A percentile compares a stretch with the other conserved stretches of the same genome.
These are phyloP conservation scores for Anarrhichthys ocellatus DNA, from an alignment of 2,113 vertebrate species.

Conservation along the genomic window DNA sequence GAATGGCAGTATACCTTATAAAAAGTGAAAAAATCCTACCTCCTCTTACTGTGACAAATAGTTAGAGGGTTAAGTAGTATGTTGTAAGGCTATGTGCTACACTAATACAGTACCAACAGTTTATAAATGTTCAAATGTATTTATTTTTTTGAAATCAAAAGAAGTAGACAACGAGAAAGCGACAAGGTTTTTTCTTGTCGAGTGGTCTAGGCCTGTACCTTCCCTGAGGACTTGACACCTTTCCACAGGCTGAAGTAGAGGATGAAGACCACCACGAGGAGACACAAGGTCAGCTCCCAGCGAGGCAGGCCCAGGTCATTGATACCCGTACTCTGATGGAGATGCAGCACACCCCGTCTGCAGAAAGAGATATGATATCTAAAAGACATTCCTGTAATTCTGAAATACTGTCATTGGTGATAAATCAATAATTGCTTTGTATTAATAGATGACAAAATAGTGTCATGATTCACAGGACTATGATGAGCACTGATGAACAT, in stretches of 20 bases:
- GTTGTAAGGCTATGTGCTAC: neutral
- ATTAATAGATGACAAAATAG: neutral
- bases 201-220: slow-evolving; percentile 82
- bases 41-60: neutral
- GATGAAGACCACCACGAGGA: slow-evolving; percentile 90
- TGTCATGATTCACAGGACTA: neutral
- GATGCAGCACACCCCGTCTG: slow-evolving; percentile 92
- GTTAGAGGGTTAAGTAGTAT: too few relatives aligned
- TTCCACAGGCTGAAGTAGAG: slow-evolving; percentile 99
- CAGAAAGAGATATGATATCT: slow-evolving; percentile 1
- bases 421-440: neutral
- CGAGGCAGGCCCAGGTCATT: slow-evolving; percentile 91
- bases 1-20: neutral
- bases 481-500: neutral
- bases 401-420: neutral
- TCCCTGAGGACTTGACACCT: slow-evolving; percentile 98
- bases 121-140: neutral
- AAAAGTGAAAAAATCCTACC: neutral
- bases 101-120: neutral
- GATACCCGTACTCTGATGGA: slow-evolving; percentile 93
- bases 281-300: slow-evolving; percentile 92
- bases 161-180: neutral
- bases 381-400: neutral
- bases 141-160: neutral
- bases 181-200: neutral